A percentile compares a stretch with the other conserved stretches of the same genome.
These are phyloP conservation scores for Pseudonaja textilis DNA, from an alignment of 2,113 vertebrate genomes.

Conservation along the genomic window DNA sequence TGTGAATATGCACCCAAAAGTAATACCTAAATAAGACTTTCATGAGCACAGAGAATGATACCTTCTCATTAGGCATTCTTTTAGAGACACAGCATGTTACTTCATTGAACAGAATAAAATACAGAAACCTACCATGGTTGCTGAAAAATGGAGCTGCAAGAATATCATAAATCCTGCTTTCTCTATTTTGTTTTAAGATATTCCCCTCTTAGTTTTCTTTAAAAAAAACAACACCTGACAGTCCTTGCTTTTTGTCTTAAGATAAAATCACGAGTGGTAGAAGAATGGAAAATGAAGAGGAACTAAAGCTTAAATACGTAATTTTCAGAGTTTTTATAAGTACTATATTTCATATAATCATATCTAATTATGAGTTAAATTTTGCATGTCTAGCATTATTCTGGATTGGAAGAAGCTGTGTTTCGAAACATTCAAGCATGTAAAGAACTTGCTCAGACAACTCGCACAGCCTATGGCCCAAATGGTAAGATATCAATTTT, in stretches of 20 bases:
- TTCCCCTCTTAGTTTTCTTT: not conserved
- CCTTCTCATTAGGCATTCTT: not conserved
- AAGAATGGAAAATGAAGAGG: not conserved
- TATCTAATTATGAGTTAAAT: not conserved
- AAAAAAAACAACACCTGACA: not conserved
- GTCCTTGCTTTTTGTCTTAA: not conserved
- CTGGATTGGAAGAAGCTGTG: slow-evolving; percentile 94
- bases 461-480: slow-evolving; percentile 94
- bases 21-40: not conserved
- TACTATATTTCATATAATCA: not conserved
- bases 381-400: slow-evolving; percentile 83
- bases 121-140: not conserved
- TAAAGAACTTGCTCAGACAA: slow-evolving; percentile 95
- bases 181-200: not conserved
- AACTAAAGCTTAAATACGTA: not conserved
- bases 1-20: not conserved
- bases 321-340: not conserved
- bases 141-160: not conserved
- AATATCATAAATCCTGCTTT: not conserved
- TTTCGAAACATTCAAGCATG: slow-evolving; percentile 95
- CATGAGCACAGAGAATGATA: not conserved
- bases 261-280: not conserved
- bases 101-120: not conserved
- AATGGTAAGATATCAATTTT: slow-evolving; percentile 76
- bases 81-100: not conserved